Base-by-base conservation (phyloP, 2,888 invertebrate species). In the Tortrix viridana region DNA sequence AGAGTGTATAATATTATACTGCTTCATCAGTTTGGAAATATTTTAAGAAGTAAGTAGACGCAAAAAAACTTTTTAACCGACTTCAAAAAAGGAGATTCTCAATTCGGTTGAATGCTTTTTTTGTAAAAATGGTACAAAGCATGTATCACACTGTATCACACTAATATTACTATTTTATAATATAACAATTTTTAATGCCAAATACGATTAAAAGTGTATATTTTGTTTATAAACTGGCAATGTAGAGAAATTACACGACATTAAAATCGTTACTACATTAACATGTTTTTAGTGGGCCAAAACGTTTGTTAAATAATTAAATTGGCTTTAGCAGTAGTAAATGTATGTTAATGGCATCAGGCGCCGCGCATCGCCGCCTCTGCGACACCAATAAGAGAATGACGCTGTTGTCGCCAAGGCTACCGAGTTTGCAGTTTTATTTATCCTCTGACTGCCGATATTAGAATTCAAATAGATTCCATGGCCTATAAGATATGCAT, bases 321-420 rank as follows among this genome's bases (percentile, higher is more conserved):
- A 57, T 53, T 22, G 12, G 38, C 26, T 53, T 57, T 53, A 53
- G 26, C 52, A 55, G 37, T 14, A 63, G 53, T 58, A 63, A 63
- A 63, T 63, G 53, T 53, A 63, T 63, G 63, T 58, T 63, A 73
- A 83, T 83, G 82, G 82, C 84, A 80, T 81, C 80, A 82, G 44
- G 78, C 76, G 71, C 72, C 77, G 77, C 67, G 57, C 83, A 74
- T 77, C 78, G 77, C 68, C 77, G 80, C 76, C 67, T 72, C 57
- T 53, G 70, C 72, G 75, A 77, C 77, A 76, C 74, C 74, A 74
- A 79, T 74, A 74, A 74, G 68, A 74, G 75, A 73, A 71, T 66
- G 74, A 71, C 71, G 63, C 43, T 53, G 63, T 32, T 58, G 57
- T 69, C 70, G 69, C 74, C 77, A 69, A 77, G 74, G 75, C 67